Base-by-base conservation (phyloP, 1,140 invertebrate genomes). In the Ceratosolen fusciceps region DNA sequence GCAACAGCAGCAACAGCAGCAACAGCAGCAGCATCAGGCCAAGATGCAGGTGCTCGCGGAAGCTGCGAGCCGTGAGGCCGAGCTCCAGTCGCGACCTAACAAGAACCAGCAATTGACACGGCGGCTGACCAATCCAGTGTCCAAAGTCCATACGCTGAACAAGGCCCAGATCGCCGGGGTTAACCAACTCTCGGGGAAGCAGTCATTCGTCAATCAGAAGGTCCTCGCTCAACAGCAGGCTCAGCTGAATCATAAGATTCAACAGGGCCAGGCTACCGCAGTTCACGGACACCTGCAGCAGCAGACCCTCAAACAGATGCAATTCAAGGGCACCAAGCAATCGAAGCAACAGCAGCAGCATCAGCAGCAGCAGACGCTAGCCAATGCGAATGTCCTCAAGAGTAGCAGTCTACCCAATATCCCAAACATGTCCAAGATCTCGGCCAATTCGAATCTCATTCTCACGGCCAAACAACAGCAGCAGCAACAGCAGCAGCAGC, bases 391-490 rank as follows among this genome's bases (percentile, higher is more conserved):
- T 21, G 87, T 90, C 9, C 87, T 88, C 62, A 89, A 90, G 29
- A 90, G 89, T 31, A 90, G 85, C 31, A 88, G 86, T 62, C 83
- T 83, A 10, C 86, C 84, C 29, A 88, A 86, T 68, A 84, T 83
- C n/a, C 86, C 83, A 9, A 88, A 87, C 37, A 83, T 88, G 21
- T 76, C 80, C 4, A 88, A 86, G 37, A 31, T 86, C 4, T 75
- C 77, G 43, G 82, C 81, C 26, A 86, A 83, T 19, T 82, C 84
- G 5, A 84, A 84, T 34, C 34, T 85, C 3, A 34, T 84, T 0
- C 54, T 79, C 0, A 60, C 81, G 56, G 56, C 34, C 60, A 84
- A 82, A 26, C 83, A 86, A 58, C 84, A 86, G 54, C 78, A 83
- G 74, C 84, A 85, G 65, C 83, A 80, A 4, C 84, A 84, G 8